Base-by-base conservation (phyloP, 2,888 invertebrate genomes). In the Flexamia atlantica region DNA sequence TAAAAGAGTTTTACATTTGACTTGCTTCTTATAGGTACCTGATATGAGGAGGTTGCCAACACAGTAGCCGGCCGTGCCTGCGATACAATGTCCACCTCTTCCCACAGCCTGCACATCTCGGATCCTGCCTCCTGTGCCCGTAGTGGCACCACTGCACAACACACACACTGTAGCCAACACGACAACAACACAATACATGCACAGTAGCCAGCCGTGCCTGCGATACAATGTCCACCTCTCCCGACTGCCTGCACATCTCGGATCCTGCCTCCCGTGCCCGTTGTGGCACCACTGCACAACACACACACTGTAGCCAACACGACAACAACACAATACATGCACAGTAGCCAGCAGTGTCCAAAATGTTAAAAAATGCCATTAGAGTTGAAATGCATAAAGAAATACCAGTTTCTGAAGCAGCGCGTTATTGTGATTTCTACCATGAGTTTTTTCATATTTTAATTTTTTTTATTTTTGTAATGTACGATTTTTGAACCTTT, bases 21-120 rank as follows among this genome's bases (percentile, higher is more conserved):
- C n/a, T n/a, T n/a, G n/a, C n/a, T n/a, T n/a, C n/a, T n/a, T n/a
- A 40, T 40, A 12, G 12, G 40, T 53, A 95, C 97, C 97, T 89
- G 97, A 97, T 89, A 99, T 96, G 86, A 94, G 93, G 25, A 99
- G 92, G 90, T 97, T 97, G 68, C 99, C 99, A 83, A 99, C 97
- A 85, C 97, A 96, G 90, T 99, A 99, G 0, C 99, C 99, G 23
- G 98, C 99, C 0, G 98, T 98, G 2, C 98, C 99, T 36, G 98
- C 99, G 86, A 98, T 96, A 0, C 97, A 97, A 88, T 97, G 94
- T 1, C 98, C 98, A 7, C 99, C 99, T 85, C 98, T 92, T 0
- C 99, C 99, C 5, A 99, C 97, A 17, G 96, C 96, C 90, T 99
- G 98, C 0, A 99, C 97, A 90, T 99, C 99, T 85, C 99, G 92